Evolutionary conservation across 2,797 vertebrate species (phyloP), one percentile per base, ranked within the genome.

Genomic region (Cynodonichthys magdalenae): DNA sequence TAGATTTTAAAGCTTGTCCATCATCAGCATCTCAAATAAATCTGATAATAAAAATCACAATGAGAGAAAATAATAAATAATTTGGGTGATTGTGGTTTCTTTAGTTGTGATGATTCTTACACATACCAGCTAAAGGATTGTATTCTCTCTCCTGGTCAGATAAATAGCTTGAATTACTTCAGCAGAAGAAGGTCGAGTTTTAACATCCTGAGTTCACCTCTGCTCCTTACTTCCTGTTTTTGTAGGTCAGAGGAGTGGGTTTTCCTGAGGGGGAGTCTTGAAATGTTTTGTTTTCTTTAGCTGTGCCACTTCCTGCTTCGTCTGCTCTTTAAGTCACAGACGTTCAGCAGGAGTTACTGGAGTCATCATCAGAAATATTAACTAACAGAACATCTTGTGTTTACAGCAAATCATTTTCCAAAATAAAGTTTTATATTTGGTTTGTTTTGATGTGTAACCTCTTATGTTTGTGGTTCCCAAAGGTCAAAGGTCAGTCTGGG

Each of bases 401-500:
- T 20, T 31, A 14, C 51, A 14, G 14, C 49, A 18, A 17, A 28
- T 19, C 28, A 1, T 68, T 48, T 18, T 19, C 8, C 9, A 19
- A n/a, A 47, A 47, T 19, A 47, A 47, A 19, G 1, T 79, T 53
- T 61, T 19, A 78, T 71, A 74, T 47, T 66, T 39, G 77, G 29
- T 60, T 39, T n/a, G 2, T 60, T 27, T 64, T 58, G 64, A 34
- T 8, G 31, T 34, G 31, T 8, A 34, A 34, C 52, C 76, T 71
- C 4, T 12, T 4, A 3, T 39, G 3, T 3, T 4, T 39, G 11
- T 39, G 6, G 86, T 74, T 63, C 71, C 79, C 63, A 46, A 76
- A 99, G 97, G 67, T 83, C 90, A 70, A 95, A 93, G 87, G 81
- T 93, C 59, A 92, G 69, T 75, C 86, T 96, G 91, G 93, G 94